Conservation (phyloP, 2,888 invertebrate species). For the Noctua fimbriata region DNA sequence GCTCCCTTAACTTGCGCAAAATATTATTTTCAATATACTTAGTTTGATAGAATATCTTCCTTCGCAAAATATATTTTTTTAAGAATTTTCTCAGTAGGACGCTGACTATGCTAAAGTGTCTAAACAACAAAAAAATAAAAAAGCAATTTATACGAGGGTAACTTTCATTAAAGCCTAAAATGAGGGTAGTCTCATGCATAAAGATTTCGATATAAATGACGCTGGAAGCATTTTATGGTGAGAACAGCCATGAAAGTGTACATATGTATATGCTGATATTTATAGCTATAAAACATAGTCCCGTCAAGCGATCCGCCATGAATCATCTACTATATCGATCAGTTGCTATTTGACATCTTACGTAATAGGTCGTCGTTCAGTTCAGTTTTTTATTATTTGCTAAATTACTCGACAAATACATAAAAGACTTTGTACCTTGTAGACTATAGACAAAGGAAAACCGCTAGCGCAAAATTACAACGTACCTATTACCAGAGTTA, state of each 20-base stretch:
- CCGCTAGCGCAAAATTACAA: constrained; percentile 6
- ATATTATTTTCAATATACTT: constrained; percentile 1
- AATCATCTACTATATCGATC: constrained; percentile 71
- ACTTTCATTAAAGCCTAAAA: constrained; percentile 38
- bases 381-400: constrained; percentile 20
- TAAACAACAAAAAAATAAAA: constrained; percentile 20
- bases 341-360: constrained; percentile 66
- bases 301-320: constrained; percentile 24
- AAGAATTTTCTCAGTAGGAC: neutral
- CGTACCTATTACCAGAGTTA: neutral
- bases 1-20: neutral
- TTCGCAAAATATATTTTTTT: neutral
- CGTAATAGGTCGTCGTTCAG: constrained; percentile 65
- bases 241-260: constrained; percentile 41
- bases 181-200: constrained; percentile 43
- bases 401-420: constrained; percentile 39
- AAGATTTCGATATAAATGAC: constrained; percentile 53
- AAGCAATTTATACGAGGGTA: constrained; percentile 12
- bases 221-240: constrained; percentile 48
- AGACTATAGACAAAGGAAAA: constrained; percentile 31
- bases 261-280: neutral
- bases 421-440: constrained; percentile 8
- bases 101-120: neutral
- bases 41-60: constrained; percentile 4
- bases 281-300: constrained; percentile 43